A percentile compares a stretch with the other conserved stretches of the same genome.
These are phyloP conservation scores for Synodontis membranacea DNA, from an alignment of 2,113 vertebrate genomes.

Conservation along the genomic window DNA sequence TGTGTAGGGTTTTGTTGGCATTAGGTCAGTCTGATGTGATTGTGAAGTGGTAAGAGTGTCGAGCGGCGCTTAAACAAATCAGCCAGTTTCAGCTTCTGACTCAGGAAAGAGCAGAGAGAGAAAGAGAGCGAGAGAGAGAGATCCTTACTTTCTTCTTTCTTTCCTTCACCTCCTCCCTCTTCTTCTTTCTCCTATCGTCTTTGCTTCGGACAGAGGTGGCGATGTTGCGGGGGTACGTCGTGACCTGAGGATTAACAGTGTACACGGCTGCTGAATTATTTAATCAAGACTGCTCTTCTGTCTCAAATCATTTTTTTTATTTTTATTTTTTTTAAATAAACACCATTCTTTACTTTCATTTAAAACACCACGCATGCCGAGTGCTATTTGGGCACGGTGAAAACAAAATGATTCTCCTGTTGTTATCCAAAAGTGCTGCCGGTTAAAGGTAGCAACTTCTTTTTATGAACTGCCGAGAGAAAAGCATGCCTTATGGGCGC, in stretches of 20 bases:
- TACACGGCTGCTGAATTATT: neutral
- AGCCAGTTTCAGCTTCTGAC: neutral
- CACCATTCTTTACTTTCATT: neutral
- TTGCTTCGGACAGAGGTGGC: constrained; percentile 82
- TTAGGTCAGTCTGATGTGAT: neutral
- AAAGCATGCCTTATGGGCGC: constrained; percentile 64
- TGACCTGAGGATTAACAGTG: constrained; percentile 64
- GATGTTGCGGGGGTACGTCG: constrained; percentile 83
- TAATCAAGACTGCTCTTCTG: neutral
- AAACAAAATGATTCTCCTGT: too few species aligned
- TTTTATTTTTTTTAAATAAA: too few species aligned
- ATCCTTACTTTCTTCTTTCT: constrained; percentile 79
- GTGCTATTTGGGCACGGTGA: neutral
- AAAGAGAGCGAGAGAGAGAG: accelerated
- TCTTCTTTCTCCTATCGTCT: constrained; percentile 82
- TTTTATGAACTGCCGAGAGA: neutral
- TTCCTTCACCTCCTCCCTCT: constrained; percentile 78
- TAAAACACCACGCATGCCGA: neutral
- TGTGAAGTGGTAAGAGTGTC: neutral
- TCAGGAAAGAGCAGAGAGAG: neutral
- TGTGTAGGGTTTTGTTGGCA: neutral
- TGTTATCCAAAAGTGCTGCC: neutral
- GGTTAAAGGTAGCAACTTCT: neutral
- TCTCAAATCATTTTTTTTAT: neutral
- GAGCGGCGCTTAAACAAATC: neutral